phyloP scores from a whole-genome alignment of 2,113 vertebrate genomes.

The Halcyon malimbica region DNA sequence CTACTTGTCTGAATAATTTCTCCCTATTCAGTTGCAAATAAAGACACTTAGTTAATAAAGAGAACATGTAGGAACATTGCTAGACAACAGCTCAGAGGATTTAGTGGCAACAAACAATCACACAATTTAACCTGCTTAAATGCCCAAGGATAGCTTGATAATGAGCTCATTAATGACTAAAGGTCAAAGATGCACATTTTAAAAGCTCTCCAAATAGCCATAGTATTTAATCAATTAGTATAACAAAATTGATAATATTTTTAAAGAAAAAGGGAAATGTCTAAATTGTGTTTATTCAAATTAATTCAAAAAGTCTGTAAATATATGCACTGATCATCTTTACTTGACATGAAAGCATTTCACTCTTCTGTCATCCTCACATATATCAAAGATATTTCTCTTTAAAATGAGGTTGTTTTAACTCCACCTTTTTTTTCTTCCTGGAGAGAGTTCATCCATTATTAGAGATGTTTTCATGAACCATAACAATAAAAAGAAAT shows the following conservation, averaged over 20 bases:
- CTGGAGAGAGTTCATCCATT: background rate
- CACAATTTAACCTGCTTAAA: background rate
- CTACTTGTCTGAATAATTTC: background rate
- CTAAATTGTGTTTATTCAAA: background rate
- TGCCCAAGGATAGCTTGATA: background rate
- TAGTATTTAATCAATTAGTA: background rate
- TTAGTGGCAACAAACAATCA: background rate
- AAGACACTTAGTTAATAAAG: background rate
- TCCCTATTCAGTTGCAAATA: background rate
- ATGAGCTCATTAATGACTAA: background rate
- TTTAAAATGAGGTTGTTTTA: background rate
- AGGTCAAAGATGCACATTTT: background rate
- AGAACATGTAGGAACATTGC: background rate
- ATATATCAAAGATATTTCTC: background rate
- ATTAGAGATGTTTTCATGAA: background rate
- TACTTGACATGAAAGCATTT: background rate
- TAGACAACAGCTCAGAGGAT: background rate
- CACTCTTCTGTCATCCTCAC: background rate
- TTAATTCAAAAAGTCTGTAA: background rate
- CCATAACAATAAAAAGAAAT: background rate
- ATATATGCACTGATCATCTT: background rate
- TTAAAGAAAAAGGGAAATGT: background rate
- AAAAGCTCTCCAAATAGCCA: background rate
- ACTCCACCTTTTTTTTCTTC: background rate
- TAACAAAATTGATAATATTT: background rate